These are phyloP conservation scores for Sebastes hopkinsi DNA, from an alignment of 2,797 vertebrate genomes.

Conservation along the genomic window DNA sequence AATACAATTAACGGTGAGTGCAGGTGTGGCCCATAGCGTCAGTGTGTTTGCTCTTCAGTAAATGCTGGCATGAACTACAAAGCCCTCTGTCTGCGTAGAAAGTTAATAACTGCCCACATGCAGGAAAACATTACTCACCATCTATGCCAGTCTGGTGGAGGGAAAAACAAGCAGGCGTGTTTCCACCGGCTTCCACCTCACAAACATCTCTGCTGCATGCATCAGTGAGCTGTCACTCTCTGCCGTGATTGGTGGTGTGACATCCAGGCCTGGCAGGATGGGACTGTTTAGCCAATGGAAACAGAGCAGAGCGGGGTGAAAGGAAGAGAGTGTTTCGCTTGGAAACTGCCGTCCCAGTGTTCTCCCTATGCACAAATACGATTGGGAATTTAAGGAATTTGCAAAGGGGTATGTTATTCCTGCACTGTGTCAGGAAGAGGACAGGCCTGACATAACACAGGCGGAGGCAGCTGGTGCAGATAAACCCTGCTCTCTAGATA, in stretches of 20 bases:
- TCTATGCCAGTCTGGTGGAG: slow-evolving; percentile 27
- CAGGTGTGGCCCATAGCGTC: slow-evolving; percentile 6
- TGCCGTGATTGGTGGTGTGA: neutral
- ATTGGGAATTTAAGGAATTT: slow-evolving; percentile 70
- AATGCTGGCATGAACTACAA: slow-evolving; percentile 18
- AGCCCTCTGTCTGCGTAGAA: slow-evolving; percentile 14
- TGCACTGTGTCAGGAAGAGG: slow-evolving; percentile 61
- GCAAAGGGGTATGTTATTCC: slow-evolving; percentile 63
- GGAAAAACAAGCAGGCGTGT: slow-evolving; percentile 55
- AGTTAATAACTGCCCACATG: slow-evolving; percentile 31
- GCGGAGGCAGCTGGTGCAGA: slow-evolving; percentile 34
- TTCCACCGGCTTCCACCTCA: slow-evolving; percentile 40
- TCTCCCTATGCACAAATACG: slow-evolving; percentile 17
- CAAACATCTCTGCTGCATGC: slow-evolving; percentile 30
- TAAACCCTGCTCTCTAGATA: slow-evolving; percentile 7
- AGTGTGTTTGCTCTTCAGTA: neutral
- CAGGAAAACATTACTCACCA: slow-evolving; percentile 64
- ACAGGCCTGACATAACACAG: slow-evolving; percentile 67
- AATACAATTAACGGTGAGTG: neutral
- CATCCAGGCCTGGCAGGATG: slow-evolving; percentile 9
- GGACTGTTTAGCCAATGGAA: slow-evolving; percentile 25
- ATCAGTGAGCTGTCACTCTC: neutral
- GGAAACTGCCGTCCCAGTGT: slow-evolving; percentile 45
- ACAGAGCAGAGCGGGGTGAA: slow-evolving; percentile 5
- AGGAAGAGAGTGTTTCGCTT: slow-evolving; percentile 61